Evolutionary conservation across 2,888 invertebrate species (phyloP), one percentile per base, ranked within the genome.

Genomic region (Macaria liturata): DNA sequence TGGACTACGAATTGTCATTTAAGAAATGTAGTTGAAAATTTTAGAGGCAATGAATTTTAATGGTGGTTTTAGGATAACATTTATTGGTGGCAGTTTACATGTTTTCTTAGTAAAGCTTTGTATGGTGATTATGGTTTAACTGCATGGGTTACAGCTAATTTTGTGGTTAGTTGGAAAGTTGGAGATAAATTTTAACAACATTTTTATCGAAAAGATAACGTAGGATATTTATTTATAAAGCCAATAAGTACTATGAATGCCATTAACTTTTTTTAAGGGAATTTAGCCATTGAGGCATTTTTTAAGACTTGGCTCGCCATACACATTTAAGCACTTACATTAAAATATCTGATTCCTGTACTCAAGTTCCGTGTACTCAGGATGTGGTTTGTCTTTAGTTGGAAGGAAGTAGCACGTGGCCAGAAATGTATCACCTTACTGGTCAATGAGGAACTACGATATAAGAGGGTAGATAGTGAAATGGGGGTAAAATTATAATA

Each of bases 31-130:
- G 77, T 80, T 77, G 75, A 75, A 55, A 75, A 81, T 79, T 84
- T 76, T 78, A 78, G 74, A 74, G 75, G 76, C 84, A 80, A 86
- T 88, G 85, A 88, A 88, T 88, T 86, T 88, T 86, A 87, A 87
- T 80, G 74, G 68, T 58, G 61, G 64, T 68, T 75, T 78, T 72
- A 75, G 70, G 67, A 68, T 66, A 68, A 68, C 71, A 70, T 76
- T 76, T 75, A 72, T 75, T 70, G 71, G 71, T 66, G 64, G 64
- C 64, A 64, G 62, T 70, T 69, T 77, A 69, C 69, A 66, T 65
- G 67, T 71, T 71, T 71, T 72, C 67, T 69, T 54, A 54, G 66
- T 75, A 66, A 59, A 62, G 65, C 67, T 71, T 72, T 72, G 77
- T 75, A 78, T 72, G 69, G 67, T 70, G n/a, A n/a, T n/a, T n/a